These are phyloP conservation scores for Lepidurus arcticus DNA, from an alignment of 1,140 invertebrate species.

Conservation along the genomic window DNA sequence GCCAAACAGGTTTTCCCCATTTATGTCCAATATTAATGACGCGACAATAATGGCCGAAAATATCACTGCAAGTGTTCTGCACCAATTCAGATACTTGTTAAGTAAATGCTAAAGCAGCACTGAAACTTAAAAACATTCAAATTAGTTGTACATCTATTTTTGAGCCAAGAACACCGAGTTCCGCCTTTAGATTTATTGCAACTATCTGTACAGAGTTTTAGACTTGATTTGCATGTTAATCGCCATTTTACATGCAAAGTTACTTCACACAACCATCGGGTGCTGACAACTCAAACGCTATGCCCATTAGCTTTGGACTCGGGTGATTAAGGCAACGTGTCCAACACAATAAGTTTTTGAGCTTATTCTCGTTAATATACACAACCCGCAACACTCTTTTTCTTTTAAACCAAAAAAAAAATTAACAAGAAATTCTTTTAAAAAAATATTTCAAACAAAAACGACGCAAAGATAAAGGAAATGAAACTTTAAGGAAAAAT, in stretches of 20 bases:
- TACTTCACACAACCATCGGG: constrained; percentile 9
- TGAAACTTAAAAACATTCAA: too few relatives aligned
- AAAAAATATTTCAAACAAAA: neutral
- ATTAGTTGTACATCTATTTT: too few relatives aligned
- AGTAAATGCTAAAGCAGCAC: too few relatives aligned
- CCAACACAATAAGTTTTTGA: constrained; percentile 22
- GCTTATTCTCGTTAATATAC: constrained; percentile 10
- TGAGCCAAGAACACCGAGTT: too few relatives aligned
- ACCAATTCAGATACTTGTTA: too few relatives aligned
- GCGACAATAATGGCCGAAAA: too few relatives aligned
- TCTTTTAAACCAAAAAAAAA: neutral
- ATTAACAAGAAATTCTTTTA: neutral
- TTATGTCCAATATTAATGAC: too few relatives aligned
- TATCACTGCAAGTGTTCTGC: too few relatives aligned
- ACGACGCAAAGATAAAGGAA: neutral
- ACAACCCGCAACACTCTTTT: neutral
- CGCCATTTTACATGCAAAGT: neutral
- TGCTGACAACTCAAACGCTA: constrained; percentile 18
- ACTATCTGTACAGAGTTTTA: constrained; percentile 14
- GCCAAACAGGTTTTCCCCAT: too few relatives aligned
- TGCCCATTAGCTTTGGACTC: constrained; percentile 17
- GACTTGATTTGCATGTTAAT: constrained; percentile 17
- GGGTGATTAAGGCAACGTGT: constrained; percentile 13
- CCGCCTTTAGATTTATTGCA: neutral
- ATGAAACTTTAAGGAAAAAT: neutral